These are phyloP conservation scores for Melanotaenia trifasciata DNA, from an alignment of 2,797 vertebrate genomes.

Conservation along the genomic window DNA sequence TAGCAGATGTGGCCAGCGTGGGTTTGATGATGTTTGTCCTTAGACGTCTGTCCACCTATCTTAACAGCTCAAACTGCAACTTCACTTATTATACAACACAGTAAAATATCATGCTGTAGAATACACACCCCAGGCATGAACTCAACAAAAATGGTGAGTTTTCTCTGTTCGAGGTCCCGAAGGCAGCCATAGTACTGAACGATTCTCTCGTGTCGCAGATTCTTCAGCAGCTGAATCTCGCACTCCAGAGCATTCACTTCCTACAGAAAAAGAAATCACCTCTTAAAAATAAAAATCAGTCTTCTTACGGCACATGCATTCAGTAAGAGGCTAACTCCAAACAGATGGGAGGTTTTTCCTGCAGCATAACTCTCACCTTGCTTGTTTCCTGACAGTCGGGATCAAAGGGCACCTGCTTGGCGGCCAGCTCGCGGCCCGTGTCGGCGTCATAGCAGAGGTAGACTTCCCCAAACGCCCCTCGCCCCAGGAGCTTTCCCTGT, in stretches of 20 bases:
- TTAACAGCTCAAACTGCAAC: constrained; percentile 11
- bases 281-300: neutral
- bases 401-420: constrained; percentile 95
- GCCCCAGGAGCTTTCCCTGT: constrained; percentile 91
- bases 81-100: neutral
- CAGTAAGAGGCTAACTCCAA: constrained; percentile 1
- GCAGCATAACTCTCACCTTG: constrained; percentile 82
- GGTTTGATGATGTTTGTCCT: constrained; percentile 41
- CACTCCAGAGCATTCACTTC: constrained; percentile 95
- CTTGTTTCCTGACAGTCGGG: constrained; percentile 93
- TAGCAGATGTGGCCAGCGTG: constrained; percentile 41
- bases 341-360: constrained; percentile 9
- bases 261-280: constrained; percentile 62
- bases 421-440: constrained; percentile 91
- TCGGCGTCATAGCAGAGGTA: constrained; percentile 94
- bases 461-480: constrained; percentile 93
- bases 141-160: constrained; percentile 93
- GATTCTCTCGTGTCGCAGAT: constrained; percentile 90
- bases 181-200: constrained; percentile 94
- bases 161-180: constrained; percentile 89
- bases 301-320: neutral
- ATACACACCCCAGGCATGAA: constrained; percentile 93
- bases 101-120: constrained; percentile 7
- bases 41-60: constrained; percentile 11
- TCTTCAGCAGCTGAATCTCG: constrained; percentile 95